Base-by-base conservation (phyloP, 2,113 vertebrate genomes). In the Glaucomys volans region DNA sequence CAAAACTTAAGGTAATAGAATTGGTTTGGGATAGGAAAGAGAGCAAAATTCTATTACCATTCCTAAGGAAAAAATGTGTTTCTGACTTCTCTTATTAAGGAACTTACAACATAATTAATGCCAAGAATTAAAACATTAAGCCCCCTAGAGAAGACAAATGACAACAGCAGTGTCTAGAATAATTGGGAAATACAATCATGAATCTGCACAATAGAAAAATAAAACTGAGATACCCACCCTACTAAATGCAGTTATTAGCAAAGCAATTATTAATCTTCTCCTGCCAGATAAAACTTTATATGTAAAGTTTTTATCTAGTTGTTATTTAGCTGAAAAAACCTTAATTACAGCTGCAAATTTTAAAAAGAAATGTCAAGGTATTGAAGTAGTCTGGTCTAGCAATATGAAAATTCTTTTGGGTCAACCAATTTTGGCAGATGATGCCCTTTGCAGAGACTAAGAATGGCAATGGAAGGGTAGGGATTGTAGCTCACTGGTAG, bases 251-350 rank as follows among this genome's bases (percentile, higher is more conserved):
- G 12, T 88, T 92, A 88, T 75, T 98, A 98, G 50, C 57, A 96
- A 98, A 93, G n/a, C 57, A 93, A 82, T 91, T 91, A 98, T 96
- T 97, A 97, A 59, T 97, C 64, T 98, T 97, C 96, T 95, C 87
- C 86, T 42, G 44, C 50, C 91, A 97, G 90, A 98, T 95, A 94
- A 92, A 97, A 93, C 76, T 96, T 66, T 22, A 30, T 85, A 97
- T 95, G 82, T 75, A 40, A 37, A 93, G 86, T 87, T 87, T 95
- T 95, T 95, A 96, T 92, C 86, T 96, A 97, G 84, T 89, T 97
- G 92, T 98, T 93, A 96, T 82, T 81, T 97, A 95, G 94, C 42
- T 69, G 95, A 71, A 59, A 75, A 91, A 96, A 10, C 47, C 64
- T 40, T 98, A 98, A 97, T 96, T 97, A 93, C 3, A 7, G 35